phyloP scores from a whole-genome alignment of 2,797 vertebrate genomes.

The Hypotaenidia philippensis region DNA sequence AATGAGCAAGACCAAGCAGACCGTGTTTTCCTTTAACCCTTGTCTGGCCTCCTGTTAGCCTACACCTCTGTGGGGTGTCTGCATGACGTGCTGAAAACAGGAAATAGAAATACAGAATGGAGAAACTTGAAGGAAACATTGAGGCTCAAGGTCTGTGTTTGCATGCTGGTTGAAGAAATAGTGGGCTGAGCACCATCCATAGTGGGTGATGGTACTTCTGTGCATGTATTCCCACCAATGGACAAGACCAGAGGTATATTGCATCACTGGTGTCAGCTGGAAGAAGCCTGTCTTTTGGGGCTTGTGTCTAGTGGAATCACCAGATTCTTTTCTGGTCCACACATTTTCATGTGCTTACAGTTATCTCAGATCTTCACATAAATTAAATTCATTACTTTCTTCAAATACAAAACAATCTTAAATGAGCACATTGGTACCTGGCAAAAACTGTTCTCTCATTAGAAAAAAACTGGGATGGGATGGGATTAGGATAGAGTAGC shows the following conservation, averaged over 20 bases:
- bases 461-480: background rate
- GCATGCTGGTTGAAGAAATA: background rate
- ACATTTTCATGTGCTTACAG: background rate
- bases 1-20: background rate
- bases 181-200: background rate
- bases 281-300: background rate
- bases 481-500: background rate
- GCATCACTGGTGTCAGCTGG: background rate
- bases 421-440: background rate
- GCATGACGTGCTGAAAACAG: background rate
- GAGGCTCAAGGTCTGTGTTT: background rate
- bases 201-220: background rate
- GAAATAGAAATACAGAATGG: background rate
- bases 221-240: background rate
- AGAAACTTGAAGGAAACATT: background rate
- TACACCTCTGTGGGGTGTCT: background rate
- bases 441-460: background rate
- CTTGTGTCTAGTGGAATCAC: background rate
- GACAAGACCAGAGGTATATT: background rate
- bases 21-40: background rate
- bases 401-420: background rate
- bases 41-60: background rate
- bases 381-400: background rate
- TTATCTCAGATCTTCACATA: background rate
- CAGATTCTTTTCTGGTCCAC: background rate